Evolutionary conservation across 1,140 invertebrate species (phyloP).

Genomic region (Drosophila pallidifrons): DNA sequence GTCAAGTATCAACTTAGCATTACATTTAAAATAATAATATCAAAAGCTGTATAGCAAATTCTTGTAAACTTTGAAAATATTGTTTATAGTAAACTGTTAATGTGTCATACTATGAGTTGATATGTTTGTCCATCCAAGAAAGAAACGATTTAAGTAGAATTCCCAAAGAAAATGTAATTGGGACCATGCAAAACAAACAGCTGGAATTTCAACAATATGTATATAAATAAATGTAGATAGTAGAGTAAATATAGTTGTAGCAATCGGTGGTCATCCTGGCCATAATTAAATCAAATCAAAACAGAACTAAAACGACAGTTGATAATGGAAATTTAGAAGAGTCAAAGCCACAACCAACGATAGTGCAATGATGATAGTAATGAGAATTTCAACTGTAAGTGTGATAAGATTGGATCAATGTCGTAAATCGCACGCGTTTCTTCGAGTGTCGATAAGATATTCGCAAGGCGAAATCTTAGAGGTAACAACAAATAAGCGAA

Average conservation of each 20-base stretch:
- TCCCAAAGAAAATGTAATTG: too few species aligned
- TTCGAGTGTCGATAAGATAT: constrained; percentile 3
- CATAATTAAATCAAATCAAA: constrained; percentile 5
- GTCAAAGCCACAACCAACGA: background rate
- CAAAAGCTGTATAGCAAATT: too few species aligned
- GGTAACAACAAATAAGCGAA: background rate
- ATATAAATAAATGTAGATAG: background rate
- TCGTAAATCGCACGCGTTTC: background rate
- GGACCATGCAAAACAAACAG: background rate
- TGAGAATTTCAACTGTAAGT: background rate
- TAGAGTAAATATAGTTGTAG: background rate
- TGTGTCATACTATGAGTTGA: background rate
- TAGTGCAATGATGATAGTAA: background rate
- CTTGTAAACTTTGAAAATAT: too few species aligned
- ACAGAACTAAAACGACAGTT: background rate
- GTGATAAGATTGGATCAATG: constrained; percentile 1
- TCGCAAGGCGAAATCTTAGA: background rate
- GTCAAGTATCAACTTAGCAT: too few species aligned
- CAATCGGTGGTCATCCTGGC: background rate
- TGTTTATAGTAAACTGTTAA: too few species aligned
- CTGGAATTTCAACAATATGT: background rate
- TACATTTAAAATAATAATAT: too few species aligned
- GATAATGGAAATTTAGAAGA: background rate
- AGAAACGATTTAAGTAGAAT: too few species aligned
- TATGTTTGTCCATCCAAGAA: background rate